Percentiles rank a stretch among this genome's conserved stretches.
phyloP scores from a whole-genome alignment of 2,797 vertebrate genomes.

The Podarcis lilfordi region DNA sequence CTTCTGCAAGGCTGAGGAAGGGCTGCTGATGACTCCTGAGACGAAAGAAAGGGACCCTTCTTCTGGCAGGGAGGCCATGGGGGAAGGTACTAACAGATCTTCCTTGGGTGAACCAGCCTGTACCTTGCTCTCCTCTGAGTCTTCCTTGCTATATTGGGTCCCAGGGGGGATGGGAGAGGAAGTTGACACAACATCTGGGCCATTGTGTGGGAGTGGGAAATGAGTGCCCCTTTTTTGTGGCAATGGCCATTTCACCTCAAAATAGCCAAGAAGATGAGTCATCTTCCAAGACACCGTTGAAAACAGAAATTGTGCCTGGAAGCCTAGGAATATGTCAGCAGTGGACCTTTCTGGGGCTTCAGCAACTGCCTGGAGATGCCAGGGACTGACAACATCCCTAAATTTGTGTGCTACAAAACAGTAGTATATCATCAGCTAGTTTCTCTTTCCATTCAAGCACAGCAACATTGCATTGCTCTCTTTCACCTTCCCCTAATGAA shows the following conservation, averaged over 20 bases:
- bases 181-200: not conserved
- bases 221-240: too few species aligned
- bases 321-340: not conserved
- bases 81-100: too few species aligned
- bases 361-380: not conserved
- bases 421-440: not conserved
- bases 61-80: too few species aligned
- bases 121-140: too few species aligned
- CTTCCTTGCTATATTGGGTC: too few species aligned
- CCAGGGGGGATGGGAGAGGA: too few species aligned
- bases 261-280: not conserved
- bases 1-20: too few species aligned
- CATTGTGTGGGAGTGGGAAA: not conserved
- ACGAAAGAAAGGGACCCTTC: too few species aligned
- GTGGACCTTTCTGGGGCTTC: too few species aligned
- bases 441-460: not conserved
- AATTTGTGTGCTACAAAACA: not conserved
- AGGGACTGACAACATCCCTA: not conserved
- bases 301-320: not conserved
- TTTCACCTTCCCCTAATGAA: conserved; percentile 4
- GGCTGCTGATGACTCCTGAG: too few species aligned
- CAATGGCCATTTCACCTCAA: not conserved
- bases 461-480: not conserved
- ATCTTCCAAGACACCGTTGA: not conserved
- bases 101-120: too few species aligned